Conservation (phyloP, 2,888 invertebrate species). For the Agrotis exclamationis region DNA sequence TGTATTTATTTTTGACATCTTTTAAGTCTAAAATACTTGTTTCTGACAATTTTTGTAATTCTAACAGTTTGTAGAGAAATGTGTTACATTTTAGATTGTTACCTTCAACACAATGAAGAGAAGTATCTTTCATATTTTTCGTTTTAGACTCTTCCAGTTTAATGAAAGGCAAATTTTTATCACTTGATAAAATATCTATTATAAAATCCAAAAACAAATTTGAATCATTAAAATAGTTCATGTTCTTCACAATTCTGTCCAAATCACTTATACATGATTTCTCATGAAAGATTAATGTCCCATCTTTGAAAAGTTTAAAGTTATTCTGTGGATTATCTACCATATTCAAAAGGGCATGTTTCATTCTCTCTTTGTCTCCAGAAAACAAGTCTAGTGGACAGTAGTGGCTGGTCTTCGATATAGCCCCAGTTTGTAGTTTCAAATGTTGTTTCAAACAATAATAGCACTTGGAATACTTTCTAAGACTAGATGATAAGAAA, state of each 20-base stretch:
- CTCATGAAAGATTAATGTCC: conserved; percentile 77
- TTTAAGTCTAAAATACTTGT: conserved; percentile 50
- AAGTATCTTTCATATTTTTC: conserved; percentile 1
- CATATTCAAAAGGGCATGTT: conserved; percentile 86
- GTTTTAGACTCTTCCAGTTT: conserved; percentile 52
- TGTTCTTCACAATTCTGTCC: conserved; percentile 67
- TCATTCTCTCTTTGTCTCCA: conserved; percentile 91
- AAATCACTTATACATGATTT: conserved; percentile 66
- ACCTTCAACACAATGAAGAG: conserved; percentile 67
- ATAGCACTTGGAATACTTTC: conserved; percentile 86
- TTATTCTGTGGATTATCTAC: conserved; percentile 92
- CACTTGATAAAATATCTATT: conserved; percentile 74
- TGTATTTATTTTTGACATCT: conserved; percentile 54
- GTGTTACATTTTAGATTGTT: conserved; percentile 60
- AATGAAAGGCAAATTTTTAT: conserved; percentile 35
- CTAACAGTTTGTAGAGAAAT: conserved; percentile 76
- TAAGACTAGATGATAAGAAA: conserved; percentile 83
- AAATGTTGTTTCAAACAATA: conserved; percentile 91
- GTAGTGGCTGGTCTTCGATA: conserved; percentile 90
- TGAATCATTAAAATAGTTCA: conserved; percentile 68
- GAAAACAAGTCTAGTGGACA: conserved; percentile 94
- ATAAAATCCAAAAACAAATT: conserved; percentile 80
- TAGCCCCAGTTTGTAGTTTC: conserved; percentile 89
- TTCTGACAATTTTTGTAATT: conserved; percentile 79
- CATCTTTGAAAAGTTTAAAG: conserved; percentile 91